Percentiles rank a stretch among this genome's conserved stretches.
phyloP scores from a whole-genome alignment of 1,140 invertebrate genomes.

The Hesperophylax magnus region DNA sequence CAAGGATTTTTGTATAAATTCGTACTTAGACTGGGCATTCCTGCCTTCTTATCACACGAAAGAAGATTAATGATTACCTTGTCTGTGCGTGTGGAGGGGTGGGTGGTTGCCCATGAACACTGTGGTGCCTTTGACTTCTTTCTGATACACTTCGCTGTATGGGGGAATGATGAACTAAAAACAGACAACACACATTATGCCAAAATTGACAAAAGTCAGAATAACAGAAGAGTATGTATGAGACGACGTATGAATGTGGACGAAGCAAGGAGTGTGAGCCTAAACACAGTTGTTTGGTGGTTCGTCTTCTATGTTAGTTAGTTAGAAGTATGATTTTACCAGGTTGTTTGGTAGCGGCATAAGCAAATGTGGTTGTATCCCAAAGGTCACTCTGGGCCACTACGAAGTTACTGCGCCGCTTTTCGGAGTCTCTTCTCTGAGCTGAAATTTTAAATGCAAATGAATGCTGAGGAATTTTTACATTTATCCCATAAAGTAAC shows the following conservation, averaged over 20 bases:
- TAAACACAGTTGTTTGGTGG: too few species aligned
- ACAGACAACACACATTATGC: background rate
- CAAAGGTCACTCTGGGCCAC: slow-evolving; percentile 76
- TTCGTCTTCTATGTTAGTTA: too few species aligned
- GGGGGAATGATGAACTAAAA: slow-evolving; percentile 5
- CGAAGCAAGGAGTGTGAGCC: too few species aligned
- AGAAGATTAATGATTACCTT: background rate
- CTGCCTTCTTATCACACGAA: too few species aligned
- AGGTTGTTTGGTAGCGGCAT: slow-evolving; percentile 70
- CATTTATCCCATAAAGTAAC: too few species aligned
- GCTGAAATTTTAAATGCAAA: slow-evolving; percentile 58
- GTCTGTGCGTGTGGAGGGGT: background rate
- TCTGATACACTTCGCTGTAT: slow-evolving; percentile 2
- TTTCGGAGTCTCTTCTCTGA: slow-evolving; percentile 69
- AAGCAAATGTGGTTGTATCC: slow-evolving; percentile 75
- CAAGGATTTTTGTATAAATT: too few species aligned
- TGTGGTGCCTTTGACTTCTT: background rate
- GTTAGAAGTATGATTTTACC: slow-evolving; percentile 50
- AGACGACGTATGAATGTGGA: too few species aligned
- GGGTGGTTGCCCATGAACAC: background rate
- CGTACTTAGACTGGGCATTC: too few species aligned
- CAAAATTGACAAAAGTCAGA: too few species aligned
- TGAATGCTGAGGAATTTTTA: too few species aligned
- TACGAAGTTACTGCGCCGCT: slow-evolving; percentile 73
- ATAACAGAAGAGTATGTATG: too few species aligned